Base-by-base conservation (phyloP, 2,113 vertebrate species). In the Spheniscus mendiculus region DNA sequence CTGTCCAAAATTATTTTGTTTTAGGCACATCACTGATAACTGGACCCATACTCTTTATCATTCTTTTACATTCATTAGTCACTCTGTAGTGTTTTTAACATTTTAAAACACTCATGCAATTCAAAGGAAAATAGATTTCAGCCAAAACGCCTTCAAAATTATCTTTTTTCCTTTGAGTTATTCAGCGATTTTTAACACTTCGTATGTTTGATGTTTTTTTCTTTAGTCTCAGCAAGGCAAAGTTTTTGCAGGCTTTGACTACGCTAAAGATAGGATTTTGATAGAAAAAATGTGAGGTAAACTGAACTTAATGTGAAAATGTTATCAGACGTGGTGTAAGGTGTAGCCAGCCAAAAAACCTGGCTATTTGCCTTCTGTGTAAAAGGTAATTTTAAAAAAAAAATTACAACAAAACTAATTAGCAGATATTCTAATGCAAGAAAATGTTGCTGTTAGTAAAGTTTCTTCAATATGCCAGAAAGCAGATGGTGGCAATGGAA, bases 371-470 rank as follows among this genome's bases (percentile, higher is more conserved):
- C 97, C 97, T 98, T 96, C 93, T 92, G 73, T 73, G 84, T 91
- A 96, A 98, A 98, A 97, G 97, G 89, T 96, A 96, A 87, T 97
- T 92, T 89, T 12, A 78, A 66, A 83, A 90, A 84, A 87, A 95
- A 85, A 89, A 2, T 97, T 97, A 90, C 97, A 98, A 97, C 96
- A 98, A 96, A 98, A 90, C 97, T 98, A 98, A 98, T 98, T 98
- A 98, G 97, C 97, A 95, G 94, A 97, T 97, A 98, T 98, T 97
- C 97, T 97, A 98, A 97, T 97, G 97, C 97, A 98, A 98, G 96
- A 97, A 98, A 98, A 96, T 94, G 95, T 97, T 98, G 96, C 97
- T 96, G 97, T 97, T 98, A 94, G 96, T 96, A 97, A 98, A 98
- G 97, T 98, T 98, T 97, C 97, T 93, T 97, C 94, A 76, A 88